phyloP scores from a whole-genome alignment of 2,113 vertebrate species.

The Theristicus caerulescens region DNA sequence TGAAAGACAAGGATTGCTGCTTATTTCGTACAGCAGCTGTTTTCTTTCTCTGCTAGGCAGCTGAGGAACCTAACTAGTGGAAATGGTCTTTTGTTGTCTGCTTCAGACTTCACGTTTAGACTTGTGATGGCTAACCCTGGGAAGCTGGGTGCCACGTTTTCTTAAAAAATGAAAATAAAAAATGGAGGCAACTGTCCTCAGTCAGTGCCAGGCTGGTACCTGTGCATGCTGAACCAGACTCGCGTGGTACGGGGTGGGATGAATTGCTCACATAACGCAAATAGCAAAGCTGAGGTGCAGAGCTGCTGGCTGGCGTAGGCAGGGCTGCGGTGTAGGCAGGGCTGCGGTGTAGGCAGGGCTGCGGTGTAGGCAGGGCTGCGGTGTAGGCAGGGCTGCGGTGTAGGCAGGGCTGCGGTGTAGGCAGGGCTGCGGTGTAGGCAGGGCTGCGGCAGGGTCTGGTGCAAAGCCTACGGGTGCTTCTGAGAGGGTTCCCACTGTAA shows the following conservation, averaged over 20 bases:
- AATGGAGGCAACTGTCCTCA: not conserved
- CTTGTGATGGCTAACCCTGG: not conserved
- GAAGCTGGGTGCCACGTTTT: not conserved
- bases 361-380: too few species aligned
- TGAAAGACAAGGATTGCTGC: not conserved
- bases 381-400: too few species aligned
- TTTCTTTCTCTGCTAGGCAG: not conserved
- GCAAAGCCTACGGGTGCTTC: not conserved
- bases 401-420: too few species aligned
- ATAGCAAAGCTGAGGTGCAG: not conserved
- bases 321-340: too few species aligned
- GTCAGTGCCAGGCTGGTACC: not conserved
- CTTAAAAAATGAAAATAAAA: not conserved
- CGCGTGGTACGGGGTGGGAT: not conserved
- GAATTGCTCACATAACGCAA: fast-evolving
- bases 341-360: too few species aligned
- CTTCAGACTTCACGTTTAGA: not conserved
- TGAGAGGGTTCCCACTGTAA: not conserved
- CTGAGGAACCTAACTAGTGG: not conserved
- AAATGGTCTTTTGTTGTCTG: not conserved
- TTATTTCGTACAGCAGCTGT: not conserved
- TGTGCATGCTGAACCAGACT: not conserved
- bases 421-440: not conserved
- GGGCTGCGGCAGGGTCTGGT: not conserved
- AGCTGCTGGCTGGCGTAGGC: not conserved